Base-by-base conservation (phyloP, 2,888 invertebrate species). In the Drosophila parthenogenetica region DNA sequence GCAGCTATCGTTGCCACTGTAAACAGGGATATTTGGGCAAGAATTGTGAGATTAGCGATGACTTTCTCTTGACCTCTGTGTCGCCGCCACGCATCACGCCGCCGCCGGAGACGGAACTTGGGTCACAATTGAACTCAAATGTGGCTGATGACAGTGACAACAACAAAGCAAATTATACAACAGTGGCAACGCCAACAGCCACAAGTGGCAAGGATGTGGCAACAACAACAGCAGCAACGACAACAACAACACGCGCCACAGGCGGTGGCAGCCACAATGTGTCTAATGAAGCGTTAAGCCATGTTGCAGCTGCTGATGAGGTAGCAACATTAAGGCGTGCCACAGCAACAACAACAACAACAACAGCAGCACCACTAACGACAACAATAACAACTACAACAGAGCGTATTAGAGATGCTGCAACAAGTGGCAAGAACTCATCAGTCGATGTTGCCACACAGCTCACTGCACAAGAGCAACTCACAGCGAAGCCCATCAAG, bases 1-100 rank as follows among this genome's bases (percentile, higher is more conserved):
- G 97, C 2, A 93, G 93, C 90, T 97, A 94, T 92, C 94, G 95
- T 65, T 97, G 97, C 90, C 92, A 95, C 59, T 97, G 97, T 88
- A 94, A 95, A 0, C 93, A 95, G 32, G 96, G 96, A 39, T 95
- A 94, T 87, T 94, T 94, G 63, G 97, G 97, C n/a, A 94, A 94
- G 67, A 94, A 95, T 73, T 97, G 97, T 87, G 96, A 97, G 92
- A 93, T 94, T 40, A 79, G 93, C 37, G 91, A 91, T 66, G 91
- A 91, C 61, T 91, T 90, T 69, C 61, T 91, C 73, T 55, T 91
- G 58, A 91, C 91, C 39, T 91, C 91, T 22, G 87, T 90, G 69
- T 64, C 78, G 39, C 84, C 89, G n/a, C 90, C 91, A 35, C 82
- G 90, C 50, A 91, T 91, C 68, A 91, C 91, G 5, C 91, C 91